Evolutionary conservation across 2,797 vertebrate species (phyloP).

Genomic region (Semotilus atromaculatus): DNA sequence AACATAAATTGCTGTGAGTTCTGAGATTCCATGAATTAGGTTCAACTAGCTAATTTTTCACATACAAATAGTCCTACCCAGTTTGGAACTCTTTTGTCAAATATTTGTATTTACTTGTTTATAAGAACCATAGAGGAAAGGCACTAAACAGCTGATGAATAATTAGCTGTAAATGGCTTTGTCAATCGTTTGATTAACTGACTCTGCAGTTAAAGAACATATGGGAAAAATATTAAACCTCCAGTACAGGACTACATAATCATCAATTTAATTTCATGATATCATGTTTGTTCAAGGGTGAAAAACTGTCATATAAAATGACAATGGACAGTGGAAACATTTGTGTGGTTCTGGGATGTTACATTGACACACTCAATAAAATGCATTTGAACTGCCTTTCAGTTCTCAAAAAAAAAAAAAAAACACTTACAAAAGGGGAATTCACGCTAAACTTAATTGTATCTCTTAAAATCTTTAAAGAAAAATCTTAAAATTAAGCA

Average conservation of each 20-base stretch:
- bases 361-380: background rate
- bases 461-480: too few relatives aligned
- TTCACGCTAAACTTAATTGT: too few relatives aligned
- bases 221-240: background rate
- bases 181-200: background rate
- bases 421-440: too few relatives aligned
- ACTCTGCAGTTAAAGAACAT: background rate
- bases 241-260: background rate
- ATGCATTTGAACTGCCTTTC: background rate
- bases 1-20: too few relatives aligned
- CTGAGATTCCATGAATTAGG: background rate
- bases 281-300: background rate
- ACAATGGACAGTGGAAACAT: background rate
- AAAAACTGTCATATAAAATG: background rate
- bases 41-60: too few relatives aligned
- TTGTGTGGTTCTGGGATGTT: background rate
- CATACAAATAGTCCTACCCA: too few relatives aligned
- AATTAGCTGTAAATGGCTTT: background rate
- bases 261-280: background rate
- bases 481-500: too few relatives aligned
- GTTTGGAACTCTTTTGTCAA: too few relatives aligned
- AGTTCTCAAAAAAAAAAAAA: too few relatives aligned
- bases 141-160: background rate
- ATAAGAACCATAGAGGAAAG: too few relatives aligned
- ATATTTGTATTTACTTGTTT: too few relatives aligned